Evolutionary conservation across 2,888 invertebrate species (phyloP).

Genomic region (Pandemis cinnamomeana): DNA sequence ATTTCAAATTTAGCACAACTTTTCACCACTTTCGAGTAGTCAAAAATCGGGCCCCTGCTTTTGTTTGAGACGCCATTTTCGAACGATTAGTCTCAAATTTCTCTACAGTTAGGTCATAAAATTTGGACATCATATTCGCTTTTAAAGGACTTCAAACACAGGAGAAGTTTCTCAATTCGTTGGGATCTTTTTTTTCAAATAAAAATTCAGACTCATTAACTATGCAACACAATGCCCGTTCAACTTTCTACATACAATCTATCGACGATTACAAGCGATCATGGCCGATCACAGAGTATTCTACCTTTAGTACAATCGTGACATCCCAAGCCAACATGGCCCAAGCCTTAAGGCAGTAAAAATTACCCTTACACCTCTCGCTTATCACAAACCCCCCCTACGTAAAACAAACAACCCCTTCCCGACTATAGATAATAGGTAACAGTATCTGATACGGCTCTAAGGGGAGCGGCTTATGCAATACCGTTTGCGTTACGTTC

Average conservation of each 20-base stretch:
- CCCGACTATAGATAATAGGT: slow-evolving; percentile 39
- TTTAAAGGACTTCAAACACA: no score
- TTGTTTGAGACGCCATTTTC: no score
- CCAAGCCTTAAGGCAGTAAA: not conserved
- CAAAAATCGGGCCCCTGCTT: no score
- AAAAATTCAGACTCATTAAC: no score
- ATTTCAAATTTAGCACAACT: no score
- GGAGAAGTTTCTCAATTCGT: no score
- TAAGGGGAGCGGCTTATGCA: slow-evolving; percentile 32
- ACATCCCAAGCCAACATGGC: not conserved
- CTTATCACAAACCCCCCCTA: slow-evolving; percentile 21
- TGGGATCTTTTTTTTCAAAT: no score
- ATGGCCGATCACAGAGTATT: not conserved
- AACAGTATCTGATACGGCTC: slow-evolving; percentile 40
- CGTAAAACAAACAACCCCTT: slow-evolving; percentile 26
- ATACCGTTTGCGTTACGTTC: slow-evolving; percentile 29
- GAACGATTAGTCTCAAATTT: no score
- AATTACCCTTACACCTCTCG: slow-evolving; percentile 9
- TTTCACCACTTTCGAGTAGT: no score
- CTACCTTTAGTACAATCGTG: not conserved
- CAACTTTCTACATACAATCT: not conserved
- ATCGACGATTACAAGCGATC: not conserved
- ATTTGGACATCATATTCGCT: no score
- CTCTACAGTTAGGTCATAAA: no score
- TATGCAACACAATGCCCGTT: no score